Base-by-base conservation (phyloP, 2,113 vertebrate genomes). In the Pleuronectes platessa region DNA sequence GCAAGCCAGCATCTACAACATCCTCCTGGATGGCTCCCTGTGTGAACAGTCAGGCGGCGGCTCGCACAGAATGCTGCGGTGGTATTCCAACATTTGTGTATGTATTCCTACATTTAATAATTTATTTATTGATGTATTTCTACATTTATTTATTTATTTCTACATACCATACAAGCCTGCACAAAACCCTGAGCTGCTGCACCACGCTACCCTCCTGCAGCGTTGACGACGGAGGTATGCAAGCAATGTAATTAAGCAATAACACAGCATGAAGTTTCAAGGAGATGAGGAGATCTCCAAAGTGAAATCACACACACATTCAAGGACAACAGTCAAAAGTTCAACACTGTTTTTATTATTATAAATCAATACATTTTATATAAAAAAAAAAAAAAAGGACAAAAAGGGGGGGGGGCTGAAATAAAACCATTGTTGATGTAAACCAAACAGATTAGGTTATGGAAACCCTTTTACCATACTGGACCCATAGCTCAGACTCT, bases 321-420 rank as follows among this genome's bases (percentile, higher is more conserved):
- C 12, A 66, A 62, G 71, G 62, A 81, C 66, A 87, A 82, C 83
- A 86, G 78, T 84, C 81, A 90, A 90, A 91, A 90, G 85, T 87
- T 89, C 81, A 94, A 94, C 92, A 94, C 93, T 82, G 90, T 92
- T 93, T 91, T 94, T 94, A 94, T 95, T 74, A 88, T 93, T 94
- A 94, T 92, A 95, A 95, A 95, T 89, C 90, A 93, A 90, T 90
- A 94, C 92, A 93, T 92, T 92, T 94, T 88, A 93, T 94, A 93
- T 93, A 94, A 90, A 31, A 31, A 31, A 31, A 31, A 31, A 31
- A 31, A 31, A 92, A 89, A 89, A 82, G 80, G 77, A 26, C 27
- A 58, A 9, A 13, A 7, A 1, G 6, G 6, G 6, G 17, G 68
- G 66, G 63, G 74, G 82, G 88, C 88, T 88, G 89, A 94, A 93